Percentiles rank a stretch among this genome's conserved stretches.
phyloP scores from a whole-genome alignment of 2,888 invertebrate genomes.

The Sphaeridia pumilis region DNA sequence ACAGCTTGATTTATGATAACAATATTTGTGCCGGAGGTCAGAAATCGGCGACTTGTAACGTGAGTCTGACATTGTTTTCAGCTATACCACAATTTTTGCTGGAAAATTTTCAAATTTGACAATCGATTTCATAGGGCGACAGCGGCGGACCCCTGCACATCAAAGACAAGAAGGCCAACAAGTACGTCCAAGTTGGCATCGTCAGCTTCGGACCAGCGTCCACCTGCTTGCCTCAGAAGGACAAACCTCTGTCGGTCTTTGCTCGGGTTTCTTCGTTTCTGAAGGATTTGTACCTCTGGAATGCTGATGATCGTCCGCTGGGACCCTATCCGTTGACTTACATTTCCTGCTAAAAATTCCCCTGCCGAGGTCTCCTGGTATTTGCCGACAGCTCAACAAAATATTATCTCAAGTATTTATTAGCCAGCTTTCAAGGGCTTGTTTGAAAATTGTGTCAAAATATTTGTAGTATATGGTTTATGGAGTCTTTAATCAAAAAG shows the following conservation, averaged over 20 bases:
- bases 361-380: no score
- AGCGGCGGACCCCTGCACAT: slow-evolving; percentile 7
- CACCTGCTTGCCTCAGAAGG: background rate
- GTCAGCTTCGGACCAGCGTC: slow-evolving; percentile 8
- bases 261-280: slow-evolving; percentile 1
- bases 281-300: background rate
- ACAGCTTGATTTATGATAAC: background rate
- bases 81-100: no score
- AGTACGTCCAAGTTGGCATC: slow-evolving; percentile 3
- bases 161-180: background rate
- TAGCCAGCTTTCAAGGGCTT: no score
- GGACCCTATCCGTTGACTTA: no score
- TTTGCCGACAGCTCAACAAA: no score
- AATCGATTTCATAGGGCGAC: slow-evolving; percentile 3
- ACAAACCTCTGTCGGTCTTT: slow-evolving; percentile 12
- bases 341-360: background rate
- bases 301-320: no score
- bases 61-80: background rate
- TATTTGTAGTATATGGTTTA: no score
- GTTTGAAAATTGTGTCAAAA: no score
- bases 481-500: no score
- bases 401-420: no score
- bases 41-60: slow-evolving; percentile 11
- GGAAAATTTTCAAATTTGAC: background rate
- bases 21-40: slow-evolving; percentile 10